A percentile compares a stretch with the other conserved stretches of the same genome.
Conservation (phyloP, 2,888 invertebrate species). For the Drosophila testacea region DNA sequence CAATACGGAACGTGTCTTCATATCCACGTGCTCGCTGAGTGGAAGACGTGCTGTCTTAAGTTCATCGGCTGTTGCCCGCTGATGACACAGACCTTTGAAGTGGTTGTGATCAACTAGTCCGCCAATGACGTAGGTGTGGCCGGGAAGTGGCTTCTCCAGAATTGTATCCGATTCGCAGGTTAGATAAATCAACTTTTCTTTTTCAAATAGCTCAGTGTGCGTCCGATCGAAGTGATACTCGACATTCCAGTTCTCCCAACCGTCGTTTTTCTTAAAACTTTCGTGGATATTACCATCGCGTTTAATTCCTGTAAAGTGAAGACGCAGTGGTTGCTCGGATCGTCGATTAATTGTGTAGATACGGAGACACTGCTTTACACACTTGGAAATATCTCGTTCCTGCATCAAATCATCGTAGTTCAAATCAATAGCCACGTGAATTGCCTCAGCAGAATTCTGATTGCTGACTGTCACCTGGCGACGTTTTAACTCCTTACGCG, state of each 20-base stretch:
- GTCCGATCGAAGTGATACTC: slow-evolving; percentile 89
- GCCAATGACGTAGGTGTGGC: slow-evolving; percentile 96
- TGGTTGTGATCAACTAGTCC: slow-evolving; percentile 99
- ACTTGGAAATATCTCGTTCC: slow-evolving; percentile 94
- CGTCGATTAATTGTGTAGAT: slow-evolving; percentile 96
- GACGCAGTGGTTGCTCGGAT: slow-evolving; percentile 91
- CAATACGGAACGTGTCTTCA: slow-evolving; percentile 96
- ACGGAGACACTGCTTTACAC: slow-evolving; percentile 94
- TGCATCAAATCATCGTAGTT: slow-evolving; percentile 97
- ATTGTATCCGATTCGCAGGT: slow-evolving; percentile 97
- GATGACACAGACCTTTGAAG: slow-evolving; percentile 96
- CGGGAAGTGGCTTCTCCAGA: slow-evolving; percentile 90
- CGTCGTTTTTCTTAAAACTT: slow-evolving; percentile 92
- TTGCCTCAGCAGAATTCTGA: slow-evolving; percentile 12
- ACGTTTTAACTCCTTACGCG: slow-evolving; percentile 91
- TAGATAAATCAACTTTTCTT: slow-evolving; percentile 94
- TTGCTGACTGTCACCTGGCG: slow-evolving; percentile 84
- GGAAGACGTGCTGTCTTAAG: slow-evolving; percentile 94
- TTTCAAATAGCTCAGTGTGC: slow-evolving; percentile 90
- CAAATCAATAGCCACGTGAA: slow-evolving; percentile 91
- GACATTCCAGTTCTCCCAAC: slow-evolving; percentile 97
- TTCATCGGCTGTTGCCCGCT: slow-evolving; percentile 91
- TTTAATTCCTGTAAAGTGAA: slow-evolving; percentile 92
- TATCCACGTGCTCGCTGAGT: slow-evolving; percentile 93
- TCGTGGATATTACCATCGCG: slow-evolving; percentile 89